Evolutionary conservation across 2,888 invertebrate species (phyloP).

Genomic region (Eustalomyia histrio): DNA sequence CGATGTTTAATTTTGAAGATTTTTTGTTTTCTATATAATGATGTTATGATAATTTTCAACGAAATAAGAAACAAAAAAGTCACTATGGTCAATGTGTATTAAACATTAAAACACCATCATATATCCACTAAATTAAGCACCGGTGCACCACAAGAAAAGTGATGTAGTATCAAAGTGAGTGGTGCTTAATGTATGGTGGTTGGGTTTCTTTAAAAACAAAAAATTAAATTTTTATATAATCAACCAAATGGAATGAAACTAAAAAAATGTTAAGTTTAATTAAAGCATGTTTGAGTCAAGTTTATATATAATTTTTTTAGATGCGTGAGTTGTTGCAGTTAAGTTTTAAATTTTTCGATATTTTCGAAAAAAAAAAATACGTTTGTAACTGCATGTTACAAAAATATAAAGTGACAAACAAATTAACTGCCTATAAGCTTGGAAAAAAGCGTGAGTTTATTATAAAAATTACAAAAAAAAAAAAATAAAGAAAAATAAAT

Average conservation of each 20-base stretch:
- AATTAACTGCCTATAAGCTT: conserved; percentile 48
- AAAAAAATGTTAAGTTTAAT: conserved; percentile 52
- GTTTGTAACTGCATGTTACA: conserved; percentile 19
- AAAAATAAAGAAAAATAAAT: conserved; percentile 2
- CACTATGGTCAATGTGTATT: not conserved
- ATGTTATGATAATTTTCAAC: conserved; percentile 1
- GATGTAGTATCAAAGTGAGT: not conserved
- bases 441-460: conserved; percentile 18
- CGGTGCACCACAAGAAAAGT: not conserved
- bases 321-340: conserved; percentile 56
- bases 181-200: not conserved
- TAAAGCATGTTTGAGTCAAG: conserved; percentile 59
- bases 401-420: conserved; percentile 54
- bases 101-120: not conserved
- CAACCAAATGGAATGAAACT: conserved; percentile 1
- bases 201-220: not conserved
- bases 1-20: conserved; percentile 30
- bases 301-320: conserved; percentile 24
- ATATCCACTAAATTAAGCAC: not conserved
- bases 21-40: not conserved
- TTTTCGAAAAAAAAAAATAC: not conserved
- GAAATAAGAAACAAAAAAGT: not conserved
- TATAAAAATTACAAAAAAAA: too few species aligned
- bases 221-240: conserved; percentile 42
- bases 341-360: conserved; percentile 15